Evolutionary conservation across 2,113 vertebrate species (phyloP).

Genomic region (Uria aalge): DNA sequence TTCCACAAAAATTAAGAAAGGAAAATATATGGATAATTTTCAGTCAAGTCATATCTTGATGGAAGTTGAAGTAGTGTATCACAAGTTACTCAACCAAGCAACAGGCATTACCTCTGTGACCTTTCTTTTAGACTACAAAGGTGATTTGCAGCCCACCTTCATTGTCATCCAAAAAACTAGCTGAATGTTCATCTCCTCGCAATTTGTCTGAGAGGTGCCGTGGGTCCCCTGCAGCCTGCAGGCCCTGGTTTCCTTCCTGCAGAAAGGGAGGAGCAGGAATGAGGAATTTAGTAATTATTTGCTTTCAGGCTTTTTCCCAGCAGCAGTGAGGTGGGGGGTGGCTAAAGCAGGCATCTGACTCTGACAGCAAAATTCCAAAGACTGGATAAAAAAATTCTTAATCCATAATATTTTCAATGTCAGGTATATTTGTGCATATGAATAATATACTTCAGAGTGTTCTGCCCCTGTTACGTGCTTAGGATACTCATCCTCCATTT

Average conservation of each 20-base stretch:
- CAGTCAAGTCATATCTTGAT: neutral
- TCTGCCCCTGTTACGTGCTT: rapidly evolving
- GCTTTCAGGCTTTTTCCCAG: neutral
- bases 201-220: neutral
- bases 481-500: neutral
- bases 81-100: neutral
- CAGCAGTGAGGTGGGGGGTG: neutral
- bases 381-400: neutral
- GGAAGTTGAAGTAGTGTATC: neutral
- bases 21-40: neutral
- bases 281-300: neutral
- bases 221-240: neutral
- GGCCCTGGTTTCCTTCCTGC: neutral
- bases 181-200: neutral
- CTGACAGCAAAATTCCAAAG: neutral
- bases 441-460: neutral
- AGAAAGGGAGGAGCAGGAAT: neutral
- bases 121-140: neutral
- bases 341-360: neutral
- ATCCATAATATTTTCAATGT: neutral
- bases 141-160: neutral
- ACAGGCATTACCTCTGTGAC: neutral
- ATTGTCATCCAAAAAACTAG: neutral
- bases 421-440: neutral
- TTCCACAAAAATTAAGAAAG: neutral